phyloP scores from a whole-genome alignment of 2,797 vertebrate species.

The Calcarius lapponicus region DNA sequence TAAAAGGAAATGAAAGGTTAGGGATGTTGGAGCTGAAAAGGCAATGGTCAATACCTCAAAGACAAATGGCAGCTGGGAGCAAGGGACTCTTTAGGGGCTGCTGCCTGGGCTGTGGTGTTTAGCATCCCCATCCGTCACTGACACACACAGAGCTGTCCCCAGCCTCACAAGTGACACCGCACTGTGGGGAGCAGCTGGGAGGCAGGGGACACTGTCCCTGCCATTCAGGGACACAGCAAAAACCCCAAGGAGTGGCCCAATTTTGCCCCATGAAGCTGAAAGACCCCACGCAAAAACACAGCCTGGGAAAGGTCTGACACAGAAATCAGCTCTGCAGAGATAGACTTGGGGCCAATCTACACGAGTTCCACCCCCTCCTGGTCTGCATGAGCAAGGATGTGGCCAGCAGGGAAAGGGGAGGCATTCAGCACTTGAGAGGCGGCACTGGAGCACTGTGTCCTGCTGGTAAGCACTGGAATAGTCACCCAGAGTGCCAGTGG shows the following conservation, averaged over 20 bases:
- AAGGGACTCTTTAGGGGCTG: background rate
- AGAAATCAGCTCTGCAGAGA: background rate
- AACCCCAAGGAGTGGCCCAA: background rate
- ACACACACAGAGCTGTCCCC: accelerated
- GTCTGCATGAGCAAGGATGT: background rate
- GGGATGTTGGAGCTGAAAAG: background rate
- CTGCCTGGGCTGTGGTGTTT: background rate
- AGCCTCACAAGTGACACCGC: background rate
- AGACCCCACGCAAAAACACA: background rate
- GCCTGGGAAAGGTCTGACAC: background rate
- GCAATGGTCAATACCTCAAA: background rate
- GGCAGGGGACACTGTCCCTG: background rate
- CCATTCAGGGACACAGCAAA: background rate
- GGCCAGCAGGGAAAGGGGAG: background rate
- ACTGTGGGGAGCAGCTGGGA: background rate
- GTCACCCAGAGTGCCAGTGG: background rate
- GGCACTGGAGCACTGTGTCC: background rate
- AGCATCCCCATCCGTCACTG: background rate
- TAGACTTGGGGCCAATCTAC: background rate
- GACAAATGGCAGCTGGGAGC: background rate
- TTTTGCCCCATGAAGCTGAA: background rate
- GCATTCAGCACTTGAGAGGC: background rate
- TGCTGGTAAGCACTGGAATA: background rate
- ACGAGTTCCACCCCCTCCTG: background rate
- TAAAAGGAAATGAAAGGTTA: background rate